Conservation (phyloP, 2,113 vertebrate species). For the Toxotes chatareus region DNA sequence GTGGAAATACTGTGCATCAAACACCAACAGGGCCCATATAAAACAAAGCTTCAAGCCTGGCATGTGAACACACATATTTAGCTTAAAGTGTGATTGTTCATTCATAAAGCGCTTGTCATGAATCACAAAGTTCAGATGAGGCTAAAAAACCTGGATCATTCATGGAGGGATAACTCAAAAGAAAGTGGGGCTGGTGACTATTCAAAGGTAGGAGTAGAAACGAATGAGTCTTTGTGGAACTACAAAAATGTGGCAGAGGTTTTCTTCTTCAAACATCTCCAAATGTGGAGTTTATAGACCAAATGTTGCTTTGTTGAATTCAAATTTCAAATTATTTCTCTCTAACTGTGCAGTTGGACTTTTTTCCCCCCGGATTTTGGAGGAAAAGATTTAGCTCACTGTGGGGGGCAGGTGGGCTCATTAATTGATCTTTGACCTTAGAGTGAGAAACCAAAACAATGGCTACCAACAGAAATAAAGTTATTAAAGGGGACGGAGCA, state of each 20-base stretch:
- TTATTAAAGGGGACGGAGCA: constrained; percentile 46
- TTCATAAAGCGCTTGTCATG: constrained; percentile 32
- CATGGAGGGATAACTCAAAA: not conserved
- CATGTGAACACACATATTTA: constrained; percentile 53
- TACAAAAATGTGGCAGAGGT: not conserved
- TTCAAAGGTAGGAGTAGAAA: not conserved
- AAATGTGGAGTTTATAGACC: not conserved
- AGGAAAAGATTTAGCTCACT: not conserved
- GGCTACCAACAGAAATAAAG: constrained; percentile 34
- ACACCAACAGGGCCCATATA: constrained; percentile 57
- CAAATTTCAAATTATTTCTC: not conserved
- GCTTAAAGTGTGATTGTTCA: constrained; percentile 44
- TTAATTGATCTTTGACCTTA: constrained; percentile 69
- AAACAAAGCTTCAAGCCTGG: constrained; percentile 64
- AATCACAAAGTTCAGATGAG: constrained; percentile 33
- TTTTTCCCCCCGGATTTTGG: not conserved
- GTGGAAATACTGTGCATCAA: constrained; percentile 78
- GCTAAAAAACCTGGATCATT: constrained; percentile 19
- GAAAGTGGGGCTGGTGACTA: not conserved
- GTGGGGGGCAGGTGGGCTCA: constrained; percentile 12
- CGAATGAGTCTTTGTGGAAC: not conserved
- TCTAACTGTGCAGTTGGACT: not conserved
- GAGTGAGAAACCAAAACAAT: constrained; percentile 75
- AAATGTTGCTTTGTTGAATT: not conserved
- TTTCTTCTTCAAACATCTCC: not conserved